phyloP scores from a whole-genome alignment of 2,113 vertebrate genomes.

The Caracal caracal region DNA sequence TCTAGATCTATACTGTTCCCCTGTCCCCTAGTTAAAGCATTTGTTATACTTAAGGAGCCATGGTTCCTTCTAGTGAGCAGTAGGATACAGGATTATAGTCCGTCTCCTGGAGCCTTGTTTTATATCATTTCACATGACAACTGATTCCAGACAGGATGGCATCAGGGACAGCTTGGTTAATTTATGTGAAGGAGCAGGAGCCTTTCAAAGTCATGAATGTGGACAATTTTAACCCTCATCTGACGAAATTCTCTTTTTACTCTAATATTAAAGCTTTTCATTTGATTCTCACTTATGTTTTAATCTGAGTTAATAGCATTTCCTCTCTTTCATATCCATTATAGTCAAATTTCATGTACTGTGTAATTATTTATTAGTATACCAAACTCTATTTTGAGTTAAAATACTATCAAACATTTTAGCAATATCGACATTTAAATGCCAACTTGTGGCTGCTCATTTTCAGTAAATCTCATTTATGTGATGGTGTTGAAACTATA shows the following conservation, averaged over 20 bases:
- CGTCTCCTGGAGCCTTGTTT: not conserved
- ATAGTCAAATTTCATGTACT: not conserved
- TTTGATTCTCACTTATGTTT: not conserved
- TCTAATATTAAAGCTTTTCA: not conserved
- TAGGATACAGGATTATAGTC: not conserved
- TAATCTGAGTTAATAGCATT: not conserved
- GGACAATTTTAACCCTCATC: not conserved
- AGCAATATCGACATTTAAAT: not conserved
- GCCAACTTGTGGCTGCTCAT: not conserved
- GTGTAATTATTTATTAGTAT: not conserved
- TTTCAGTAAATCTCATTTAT: conserved; percentile 2
- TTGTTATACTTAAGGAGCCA: not conserved
- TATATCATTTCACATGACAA: not conserved
- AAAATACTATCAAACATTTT: not conserved
- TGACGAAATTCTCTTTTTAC: not conserved
- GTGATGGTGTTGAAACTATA: not conserved
- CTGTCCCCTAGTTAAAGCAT: not conserved
- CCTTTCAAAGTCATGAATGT: not conserved
- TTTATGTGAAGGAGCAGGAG: not conserved
- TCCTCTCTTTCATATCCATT: not conserved
- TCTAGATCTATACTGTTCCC: not conserved
- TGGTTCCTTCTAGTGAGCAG: not conserved
- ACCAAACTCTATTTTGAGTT: conserved; percentile 12
- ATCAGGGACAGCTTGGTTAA: not conserved
- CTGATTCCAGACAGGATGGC: conserved; percentile 1